Evolutionary conservation across 2,888 invertebrate genomes (phyloP).

Genomic region (Dicycla oo): DNA sequence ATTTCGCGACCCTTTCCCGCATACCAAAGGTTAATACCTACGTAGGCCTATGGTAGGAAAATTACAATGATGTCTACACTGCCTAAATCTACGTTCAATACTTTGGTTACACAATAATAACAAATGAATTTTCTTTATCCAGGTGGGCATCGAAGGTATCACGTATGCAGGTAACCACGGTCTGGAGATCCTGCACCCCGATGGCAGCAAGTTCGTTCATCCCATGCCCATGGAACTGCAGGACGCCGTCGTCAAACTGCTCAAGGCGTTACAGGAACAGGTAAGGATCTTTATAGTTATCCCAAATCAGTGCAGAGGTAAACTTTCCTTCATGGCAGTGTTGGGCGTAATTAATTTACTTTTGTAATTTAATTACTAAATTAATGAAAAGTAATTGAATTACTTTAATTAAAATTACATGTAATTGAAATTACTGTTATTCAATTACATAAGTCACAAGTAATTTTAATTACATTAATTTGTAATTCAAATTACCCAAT

Average conservation of each 20-base stretch:
- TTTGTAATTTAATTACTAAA: too few species aligned
- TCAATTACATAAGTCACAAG: too few species aligned
- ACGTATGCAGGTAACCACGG: constrained; percentile 98
- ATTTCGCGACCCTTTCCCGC: too few species aligned
- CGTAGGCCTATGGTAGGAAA: background rate
- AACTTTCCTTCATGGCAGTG: background rate
- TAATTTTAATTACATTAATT: too few species aligned
- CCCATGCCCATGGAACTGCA: constrained; percentile 97
- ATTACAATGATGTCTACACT: too few species aligned
- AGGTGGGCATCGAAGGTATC: constrained; percentile 96
- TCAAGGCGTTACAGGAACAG: constrained; percentile 95
- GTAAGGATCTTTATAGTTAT: constrained; percentile 75
- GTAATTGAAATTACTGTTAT: too few species aligned
- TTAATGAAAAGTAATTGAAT: too few species aligned
- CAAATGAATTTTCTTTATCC: constrained; percentile 37
- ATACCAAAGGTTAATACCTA: too few species aligned
- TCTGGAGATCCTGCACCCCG: constrained; percentile 96
- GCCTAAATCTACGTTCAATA: too few species aligned
- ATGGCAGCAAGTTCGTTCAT: constrained; percentile 97
- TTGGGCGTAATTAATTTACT: too few species aligned
- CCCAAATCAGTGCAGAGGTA: background rate
- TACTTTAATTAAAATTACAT: too few species aligned
- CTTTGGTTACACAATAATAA: background rate
- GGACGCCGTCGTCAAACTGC: constrained; percentile 94
- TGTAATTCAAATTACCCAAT: too few species aligned